phyloP scores from a whole-genome alignment of 2,797 vertebrate genomes.

The Potorous gilbertii region DNA sequence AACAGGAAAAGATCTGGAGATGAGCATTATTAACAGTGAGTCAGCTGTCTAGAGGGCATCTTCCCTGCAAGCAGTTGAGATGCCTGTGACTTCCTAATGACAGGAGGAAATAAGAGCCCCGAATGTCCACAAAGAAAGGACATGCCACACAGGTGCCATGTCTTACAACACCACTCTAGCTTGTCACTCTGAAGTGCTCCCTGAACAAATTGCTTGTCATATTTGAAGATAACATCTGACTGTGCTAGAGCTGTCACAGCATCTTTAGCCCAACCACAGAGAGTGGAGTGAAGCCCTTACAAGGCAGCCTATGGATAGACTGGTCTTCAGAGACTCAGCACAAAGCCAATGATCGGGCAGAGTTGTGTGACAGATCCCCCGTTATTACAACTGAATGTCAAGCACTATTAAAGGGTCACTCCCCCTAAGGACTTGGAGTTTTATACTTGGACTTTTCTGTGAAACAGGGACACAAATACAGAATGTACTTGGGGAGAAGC shows the following conservation, averaged over 20 bases:
- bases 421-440: not conserved
- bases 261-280: constrained; percentile 76
- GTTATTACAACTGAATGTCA: constrained; percentile 68
- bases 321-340: constrained; percentile 78
- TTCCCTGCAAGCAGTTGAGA: constrained; percentile 73
- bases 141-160: constrained; percentile 81
- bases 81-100: constrained; percentile 71
- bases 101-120: constrained; percentile 76
- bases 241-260: constrained; percentile 76
- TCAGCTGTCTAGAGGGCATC: constrained; percentile 72
- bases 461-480: not conserved
- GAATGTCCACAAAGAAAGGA: constrained; percentile 76
- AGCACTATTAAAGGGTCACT: constrained; percentile 64
- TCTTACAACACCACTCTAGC: constrained; percentile 84
- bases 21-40: constrained; percentile 17
- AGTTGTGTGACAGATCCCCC: constrained; percentile 76
- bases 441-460: not conserved
- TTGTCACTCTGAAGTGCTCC: constrained; percentile 80
- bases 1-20: not conserved
- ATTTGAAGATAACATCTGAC: constrained; percentile 80
- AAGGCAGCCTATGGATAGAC: constrained; percentile 73
- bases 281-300: constrained; percentile 69
- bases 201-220: constrained; percentile 81
- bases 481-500: not conserved
- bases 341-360: constrained; percentile 68